These are phyloP conservation scores for Brachionus calyciflorus DNA, from an alignment of 1,140 invertebrate genomes.

Conservation along the genomic window DNA sequence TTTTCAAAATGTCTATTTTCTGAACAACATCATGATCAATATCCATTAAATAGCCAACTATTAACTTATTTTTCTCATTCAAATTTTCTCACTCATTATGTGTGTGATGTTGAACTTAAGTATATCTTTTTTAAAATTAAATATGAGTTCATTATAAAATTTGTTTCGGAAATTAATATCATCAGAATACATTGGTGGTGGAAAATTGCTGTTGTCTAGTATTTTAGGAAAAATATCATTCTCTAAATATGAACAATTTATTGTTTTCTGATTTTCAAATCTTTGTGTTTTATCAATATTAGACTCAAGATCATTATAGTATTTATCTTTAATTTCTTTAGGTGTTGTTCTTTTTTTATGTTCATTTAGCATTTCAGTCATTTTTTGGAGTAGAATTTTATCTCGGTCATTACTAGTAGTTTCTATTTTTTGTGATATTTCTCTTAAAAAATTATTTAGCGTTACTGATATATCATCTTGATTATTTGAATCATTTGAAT, in stretches of 20 bases:
- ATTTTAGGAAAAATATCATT: background rate
- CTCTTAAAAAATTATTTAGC: background rate
- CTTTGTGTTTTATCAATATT: background rate
- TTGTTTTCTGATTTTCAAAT: background rate
- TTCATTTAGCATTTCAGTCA: background rate
- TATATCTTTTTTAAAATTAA: background rate
- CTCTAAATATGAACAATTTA: background rate
- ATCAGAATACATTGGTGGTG: background rate
- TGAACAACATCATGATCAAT: background rate
- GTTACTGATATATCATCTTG: background rate
- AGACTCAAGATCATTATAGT: background rate
- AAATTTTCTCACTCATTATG: background rate
- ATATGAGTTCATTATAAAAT: background rate
- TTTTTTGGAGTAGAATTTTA: background rate
- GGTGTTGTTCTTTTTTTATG: background rate
- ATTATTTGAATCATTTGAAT: background rate
- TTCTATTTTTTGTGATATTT: background rate
- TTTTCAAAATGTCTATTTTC: background rate
- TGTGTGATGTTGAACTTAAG: background rate
- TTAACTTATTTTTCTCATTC: background rate
- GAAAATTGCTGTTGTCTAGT: background rate
- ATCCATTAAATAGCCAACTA: background rate
- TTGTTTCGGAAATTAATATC: background rate
- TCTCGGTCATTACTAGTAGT: background rate
- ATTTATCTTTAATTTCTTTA: background rate